Percentiles rank a stretch among this genome's conserved stretches.
Conservation (phyloP, 2,797 vertebrate genomes). For the Chelmon rostratus region DNA sequence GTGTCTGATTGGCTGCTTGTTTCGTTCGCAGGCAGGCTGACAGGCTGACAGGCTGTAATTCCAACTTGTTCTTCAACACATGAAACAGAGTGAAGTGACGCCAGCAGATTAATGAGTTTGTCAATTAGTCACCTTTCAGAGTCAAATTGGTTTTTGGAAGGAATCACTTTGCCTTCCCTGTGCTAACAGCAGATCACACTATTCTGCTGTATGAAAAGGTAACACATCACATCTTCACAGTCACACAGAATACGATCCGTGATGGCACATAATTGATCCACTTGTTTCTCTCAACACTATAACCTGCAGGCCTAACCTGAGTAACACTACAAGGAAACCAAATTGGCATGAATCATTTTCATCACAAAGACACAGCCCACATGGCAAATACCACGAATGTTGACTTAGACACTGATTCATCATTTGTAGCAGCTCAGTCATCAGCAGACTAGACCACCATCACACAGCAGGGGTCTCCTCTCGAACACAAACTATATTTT, state of each 20-base stretch:
- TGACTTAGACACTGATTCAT: slow-evolving; percentile 22
- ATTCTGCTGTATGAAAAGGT: background rate
- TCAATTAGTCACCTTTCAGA: background rate
- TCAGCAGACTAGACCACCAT: background rate
- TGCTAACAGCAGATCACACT: background rate
- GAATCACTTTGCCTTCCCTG: slow-evolving; percentile 2
- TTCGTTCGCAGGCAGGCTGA: background rate
- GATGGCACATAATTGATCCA: background rate
- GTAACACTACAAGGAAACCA: background rate
- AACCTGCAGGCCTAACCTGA: background rate
- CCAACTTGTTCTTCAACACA: background rate
- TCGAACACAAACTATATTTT: background rate
- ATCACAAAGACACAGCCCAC: slow-evolving; percentile 9
- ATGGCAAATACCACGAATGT: slow-evolving; percentile 26
- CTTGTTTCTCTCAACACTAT: background rate
- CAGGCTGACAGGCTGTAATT: background rate
- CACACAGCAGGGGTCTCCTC: background rate
- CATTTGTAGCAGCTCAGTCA: slow-evolving; percentile 2
- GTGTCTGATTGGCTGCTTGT: background rate
- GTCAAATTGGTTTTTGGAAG: background rate
- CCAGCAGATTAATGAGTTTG: background rate
- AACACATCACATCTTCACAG: background rate
- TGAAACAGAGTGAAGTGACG: background rate
- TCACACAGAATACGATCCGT: slow-evolving; percentile 5
- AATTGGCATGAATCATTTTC: background rate